phyloP scores from a whole-genome alignment of 2,113 vertebrate species.

The Sturnus vulgaris region DNA sequence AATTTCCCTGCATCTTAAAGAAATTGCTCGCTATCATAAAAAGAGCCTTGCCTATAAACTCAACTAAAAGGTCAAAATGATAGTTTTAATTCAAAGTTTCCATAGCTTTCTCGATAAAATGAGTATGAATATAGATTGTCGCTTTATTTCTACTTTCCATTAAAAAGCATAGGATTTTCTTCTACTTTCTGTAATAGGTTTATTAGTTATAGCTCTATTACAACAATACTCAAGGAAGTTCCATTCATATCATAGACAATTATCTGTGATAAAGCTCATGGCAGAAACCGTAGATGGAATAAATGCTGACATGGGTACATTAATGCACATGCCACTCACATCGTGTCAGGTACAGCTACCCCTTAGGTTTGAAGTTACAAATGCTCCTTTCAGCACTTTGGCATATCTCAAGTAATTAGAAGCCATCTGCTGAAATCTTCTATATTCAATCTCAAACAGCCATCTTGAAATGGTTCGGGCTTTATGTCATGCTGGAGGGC shows the following conservation, averaged over 20 bases:
- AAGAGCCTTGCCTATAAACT: constrained; percentile 63
- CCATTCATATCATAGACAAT: constrained; percentile 49
- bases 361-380: constrained; percentile 56
- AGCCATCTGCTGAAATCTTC: constrained; percentile 63
- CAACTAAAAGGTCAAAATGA: constrained; percentile 68
- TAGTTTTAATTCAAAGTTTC: constrained; percentile 41
- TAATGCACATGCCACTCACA: constrained; percentile 58
- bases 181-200: constrained; percentile 24
- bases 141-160: constrained; percentile 9
- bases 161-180: neutral
- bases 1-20: constrained; percentile 43
- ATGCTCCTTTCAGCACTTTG: constrained; percentile 61
- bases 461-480: constrained; percentile 49
- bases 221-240: constrained; percentile 35
- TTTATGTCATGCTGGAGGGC: constrained; percentile 45
- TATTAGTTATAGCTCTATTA: constrained; percentile 52
- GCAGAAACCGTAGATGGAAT: constrained; percentile 50
- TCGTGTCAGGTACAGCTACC: constrained; percentile 52
- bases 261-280: constrained; percentile 56
- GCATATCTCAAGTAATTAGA: constrained; percentile 65
- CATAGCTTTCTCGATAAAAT: constrained; percentile 5
- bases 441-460: constrained; percentile 9
- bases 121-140: neutral
- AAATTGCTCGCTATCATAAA: neutral
- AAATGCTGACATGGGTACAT: constrained; percentile 52